Base-by-base conservation (phyloP, 2,888 invertebrate species). In the Catocala fraxini region DNA sequence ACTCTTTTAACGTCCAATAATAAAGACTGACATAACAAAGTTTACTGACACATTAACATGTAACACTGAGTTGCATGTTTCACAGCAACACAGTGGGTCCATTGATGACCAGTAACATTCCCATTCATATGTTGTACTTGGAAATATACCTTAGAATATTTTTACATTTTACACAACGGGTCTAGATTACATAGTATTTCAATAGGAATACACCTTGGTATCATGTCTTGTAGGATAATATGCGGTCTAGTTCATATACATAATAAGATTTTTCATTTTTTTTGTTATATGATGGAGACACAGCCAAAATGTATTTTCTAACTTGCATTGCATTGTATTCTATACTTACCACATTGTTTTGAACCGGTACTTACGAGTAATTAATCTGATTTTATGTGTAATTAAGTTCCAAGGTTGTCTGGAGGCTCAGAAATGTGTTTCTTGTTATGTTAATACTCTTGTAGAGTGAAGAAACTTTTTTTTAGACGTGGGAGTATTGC, bases 1-100 rank as follows among this genome's bases (percentile, higher is more conserved):
- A 61, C 63, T 64, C 35, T 56, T 65, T 54, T 34, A 56, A 55
- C 45, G 41, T 11, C n/a, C 33, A 48, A 53, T 45, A 69, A 65
- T 68, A 68, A 71, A 0, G 10, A 59, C 60, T 73, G 70, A 80
- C 72, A 72, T 75, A 77, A 80, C 73, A 65, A 65, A 65, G 71
- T 78, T 70, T 69, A 76, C 77, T 79, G 68, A 75, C 76, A 78
- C 63, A 75, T 73, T 78, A 75, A 73, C 79, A 69, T 79, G 69
- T 71, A 54, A 71, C 63, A 68, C 61, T 65, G 12, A 59, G 73
- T 73, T 70, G 70, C 73, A 65, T 68, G 76, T 68, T 68, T 62
- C 63, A 59, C 56, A 41, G 60, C 43, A 60, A 48, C 47, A 71
- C 75, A 81, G 80, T 68, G 77, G 54, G 47, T 60, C 64, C 75